Percentiles rank a stretch among this genome's conserved stretches.
These are phyloP conservation scores for Desmodus rotundus DNA, from an alignment of 2,113 vertebrate species.

Conservation along the genomic window DNA sequence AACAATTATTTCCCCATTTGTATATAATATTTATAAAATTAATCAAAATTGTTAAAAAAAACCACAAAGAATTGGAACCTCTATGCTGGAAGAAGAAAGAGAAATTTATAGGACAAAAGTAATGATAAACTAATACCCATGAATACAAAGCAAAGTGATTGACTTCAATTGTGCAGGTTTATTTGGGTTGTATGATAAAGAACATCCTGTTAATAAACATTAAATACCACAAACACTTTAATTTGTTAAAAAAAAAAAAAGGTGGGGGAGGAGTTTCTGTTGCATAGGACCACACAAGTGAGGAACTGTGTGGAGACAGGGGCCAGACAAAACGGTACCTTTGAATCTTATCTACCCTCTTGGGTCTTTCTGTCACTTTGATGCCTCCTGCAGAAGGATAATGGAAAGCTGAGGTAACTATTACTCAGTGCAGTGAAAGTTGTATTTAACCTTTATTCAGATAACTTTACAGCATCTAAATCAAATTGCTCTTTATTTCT, in stretches of 20 bases:
- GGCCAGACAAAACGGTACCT: neutral
- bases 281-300: neutral
- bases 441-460: constrained; percentile 47
- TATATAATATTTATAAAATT: neutral
- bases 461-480: constrained; percentile 48
- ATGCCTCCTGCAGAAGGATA: neutral
- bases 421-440: neutral
- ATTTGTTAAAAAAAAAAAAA: neutral
- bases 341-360: neutral
- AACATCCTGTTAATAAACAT: neutral
- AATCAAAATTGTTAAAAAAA: neutral
- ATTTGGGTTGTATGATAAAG: neutral
- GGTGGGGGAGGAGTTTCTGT: neutral
- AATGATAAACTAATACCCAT: neutral
- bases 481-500: constrained; percentile 54
- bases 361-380: neutral
- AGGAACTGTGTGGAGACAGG: neutral
- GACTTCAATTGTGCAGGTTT: neutral
- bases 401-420: constrained; percentile 29
- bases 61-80: neutral
- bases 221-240: neutral
- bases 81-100: neutral
- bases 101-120: neutral
- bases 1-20: neutral
- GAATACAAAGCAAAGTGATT: neutral